Evolutionary conservation across 2,888 invertebrate species (phyloP).

Genomic region (Micoletzkya japonica): DNA sequence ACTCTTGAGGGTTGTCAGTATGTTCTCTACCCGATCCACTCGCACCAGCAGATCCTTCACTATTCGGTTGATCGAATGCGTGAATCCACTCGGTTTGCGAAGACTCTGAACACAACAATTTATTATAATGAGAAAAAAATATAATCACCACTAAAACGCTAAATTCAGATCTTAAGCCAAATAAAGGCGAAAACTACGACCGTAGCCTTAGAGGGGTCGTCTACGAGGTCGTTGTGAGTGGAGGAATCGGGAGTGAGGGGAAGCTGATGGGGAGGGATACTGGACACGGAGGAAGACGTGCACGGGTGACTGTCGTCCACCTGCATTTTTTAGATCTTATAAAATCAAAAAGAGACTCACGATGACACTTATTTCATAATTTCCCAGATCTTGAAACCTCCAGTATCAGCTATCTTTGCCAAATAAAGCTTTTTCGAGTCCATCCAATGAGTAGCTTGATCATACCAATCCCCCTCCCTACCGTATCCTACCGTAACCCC

Average conservation of each 20-base stretch:
- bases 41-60: slow-evolving; percentile 29
- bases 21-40: slow-evolving; percentile 28
- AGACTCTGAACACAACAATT: background rate
- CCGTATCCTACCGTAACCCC: background rate
- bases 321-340: too few relatives aligned
- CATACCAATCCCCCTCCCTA: too few relatives aligned
- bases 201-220: background rate
- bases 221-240: background rate
- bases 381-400: too few relatives aligned
- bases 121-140: background rate
- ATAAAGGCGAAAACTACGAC: background rate
- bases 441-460: too few relatives aligned
- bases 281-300: background rate
- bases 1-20: slow-evolving; percentile 22
- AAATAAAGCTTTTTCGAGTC: too few relatives aligned
- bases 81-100: slow-evolving; percentile 10
- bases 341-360: too few relatives aligned
- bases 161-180: background rate
- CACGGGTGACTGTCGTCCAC: slow-evolving; percentile 16
- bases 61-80: slow-evolving; percentile 27
- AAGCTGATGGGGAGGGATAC: background rate
- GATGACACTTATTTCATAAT: too few relatives aligned
- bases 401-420: too few relatives aligned
- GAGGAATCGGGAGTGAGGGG: slow-evolving; percentile 10
- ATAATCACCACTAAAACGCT: background rate